Conservation (phyloP, 2,113 vertebrate species). For the Petrocephalus microphthalmus region DNA sequence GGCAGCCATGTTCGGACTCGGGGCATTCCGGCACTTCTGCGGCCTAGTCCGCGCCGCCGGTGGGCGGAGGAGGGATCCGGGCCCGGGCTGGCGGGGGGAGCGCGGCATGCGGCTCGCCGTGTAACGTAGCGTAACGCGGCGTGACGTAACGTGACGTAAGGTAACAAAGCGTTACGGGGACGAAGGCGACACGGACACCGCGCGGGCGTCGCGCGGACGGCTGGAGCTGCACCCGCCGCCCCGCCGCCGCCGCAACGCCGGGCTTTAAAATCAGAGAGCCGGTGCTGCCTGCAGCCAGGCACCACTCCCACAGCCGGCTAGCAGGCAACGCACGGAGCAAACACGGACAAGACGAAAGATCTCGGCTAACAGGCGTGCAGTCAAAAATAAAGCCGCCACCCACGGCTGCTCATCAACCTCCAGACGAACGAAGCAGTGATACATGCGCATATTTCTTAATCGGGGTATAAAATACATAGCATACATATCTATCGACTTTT, state of each 20-base stretch:
- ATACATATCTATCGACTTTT: background rate
- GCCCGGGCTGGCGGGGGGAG: background rate
- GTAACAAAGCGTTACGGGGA: background rate
- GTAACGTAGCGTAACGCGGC: background rate
- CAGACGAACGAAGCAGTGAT: background rate
- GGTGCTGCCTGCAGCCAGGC: background rate
- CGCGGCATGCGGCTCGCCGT: background rate
- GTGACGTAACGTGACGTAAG: too few species aligned
- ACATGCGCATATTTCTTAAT: background rate
- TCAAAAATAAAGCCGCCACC: background rate
- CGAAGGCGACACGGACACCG: background rate
- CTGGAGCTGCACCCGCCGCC: background rate
- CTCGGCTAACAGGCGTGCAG: background rate
- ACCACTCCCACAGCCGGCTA: background rate
- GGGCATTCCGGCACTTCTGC: conserved; percentile 22
- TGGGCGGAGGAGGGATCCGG: background rate
- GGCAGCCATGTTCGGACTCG: conserved; percentile 27
- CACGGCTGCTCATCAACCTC: background rate
- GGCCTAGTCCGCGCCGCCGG: conserved; percentile 13
- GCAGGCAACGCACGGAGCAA: background rate
- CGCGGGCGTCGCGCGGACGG: background rate
- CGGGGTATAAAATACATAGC: background rate
- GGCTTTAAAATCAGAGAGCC: background rate
- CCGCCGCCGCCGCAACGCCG: background rate
- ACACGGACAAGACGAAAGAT: background rate